Base-by-base conservation (phyloP, 2,113 vertebrate species). In the Heterotilapia buettikoferi region DNA sequence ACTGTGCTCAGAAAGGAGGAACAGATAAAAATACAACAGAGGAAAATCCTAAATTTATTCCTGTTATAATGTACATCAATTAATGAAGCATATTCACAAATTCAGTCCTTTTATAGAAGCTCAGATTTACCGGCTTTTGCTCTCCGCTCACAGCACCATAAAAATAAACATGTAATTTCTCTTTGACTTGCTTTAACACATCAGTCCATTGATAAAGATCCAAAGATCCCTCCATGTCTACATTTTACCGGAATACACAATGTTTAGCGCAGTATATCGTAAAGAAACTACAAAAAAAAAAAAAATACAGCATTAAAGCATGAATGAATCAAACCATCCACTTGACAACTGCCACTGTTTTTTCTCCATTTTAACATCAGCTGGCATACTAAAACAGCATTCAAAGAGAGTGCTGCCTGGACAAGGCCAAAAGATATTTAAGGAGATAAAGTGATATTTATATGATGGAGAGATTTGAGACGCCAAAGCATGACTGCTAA, bases 1-100 rank as follows among this genome's bases (percentile, higher is more conserved):
- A 40, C n/a, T 71, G 66, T 71, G 66, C n/a, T 71, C 66, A 4
- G 36, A 71, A 71, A 71, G 33, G 36, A 4, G 66, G 61, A 68
- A 68, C 36, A 43, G 19, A 71, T 24, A 21, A 71, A 38, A 68
- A 21, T 71, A 43, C 36, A 40, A 14, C n/a, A 43, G 63, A 71
- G 63, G 1, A 47, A 76, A 47, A 73, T 10, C 68, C 13, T 4
- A 45, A 11, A 26, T 47, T 29, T 29, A 73, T 73, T 73, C 8
- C 14, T 14, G 13, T 26, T 29, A 29, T 29, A 47, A 5, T 47
- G 21, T 47, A 24, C 3, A 71, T 24, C 19, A 0, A 71, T 6
- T 71, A 43, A 24, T 71, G 12, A 71, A 71, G 12, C 12, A 0
- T 24, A 71, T 16, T 73, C 38, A 73, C 38, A 43, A 45, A 1